Evolutionary conservation across 2,113 vertebrate genomes (phyloP).

Genomic region (Oostethus manadensis): DNA sequence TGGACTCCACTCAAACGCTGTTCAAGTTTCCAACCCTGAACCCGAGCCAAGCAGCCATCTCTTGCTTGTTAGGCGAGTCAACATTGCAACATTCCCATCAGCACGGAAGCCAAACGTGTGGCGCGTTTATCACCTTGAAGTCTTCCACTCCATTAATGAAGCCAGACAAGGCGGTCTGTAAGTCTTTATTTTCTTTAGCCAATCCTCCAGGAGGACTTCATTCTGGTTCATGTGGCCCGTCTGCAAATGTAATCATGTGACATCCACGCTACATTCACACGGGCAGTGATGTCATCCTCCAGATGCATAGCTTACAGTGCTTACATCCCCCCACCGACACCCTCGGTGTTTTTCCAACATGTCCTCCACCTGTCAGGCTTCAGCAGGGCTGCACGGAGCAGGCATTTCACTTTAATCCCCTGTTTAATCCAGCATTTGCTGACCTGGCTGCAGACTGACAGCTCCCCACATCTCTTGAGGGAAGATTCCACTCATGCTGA

Average conservation of each 20-base stretch:
- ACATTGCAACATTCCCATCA: neutral
- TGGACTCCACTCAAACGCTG: slow-evolving; percentile 4
- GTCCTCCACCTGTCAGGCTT: slow-evolving; percentile 27
- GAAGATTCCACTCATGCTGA: neutral
- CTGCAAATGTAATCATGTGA: slow-evolving; percentile 15
- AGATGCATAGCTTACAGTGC: neutral
- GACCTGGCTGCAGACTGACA: slow-evolving; percentile 7
- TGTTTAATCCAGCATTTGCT: neutral
- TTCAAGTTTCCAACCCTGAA: slow-evolving; percentile 12
- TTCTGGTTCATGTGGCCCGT: neutral
- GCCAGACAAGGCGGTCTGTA: neutral
- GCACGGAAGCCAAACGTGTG: neutral
- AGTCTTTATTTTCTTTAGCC: too few relatives aligned
- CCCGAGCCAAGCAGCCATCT: slow-evolving; percentile 15
- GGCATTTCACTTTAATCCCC: slow-evolving; percentile 38
- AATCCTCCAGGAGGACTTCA: too few relatives aligned
- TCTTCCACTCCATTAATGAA: neutral
- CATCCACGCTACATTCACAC: slow-evolving; percentile 1
- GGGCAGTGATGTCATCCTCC: slow-evolving; percentile 24
- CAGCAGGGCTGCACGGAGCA: slow-evolving; percentile 22
- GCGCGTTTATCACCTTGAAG: neutral
- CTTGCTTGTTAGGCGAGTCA: slow-evolving; percentile 11
- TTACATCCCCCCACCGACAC: neutral
- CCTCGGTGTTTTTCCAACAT: slow-evolving; percentile 38
- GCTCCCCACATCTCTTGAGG: neutral